These are phyloP conservation scores for Pseudomyrmex gracilis DNA, from an alignment of 1,140 invertebrate genomes.

Conservation along the genomic window DNA sequence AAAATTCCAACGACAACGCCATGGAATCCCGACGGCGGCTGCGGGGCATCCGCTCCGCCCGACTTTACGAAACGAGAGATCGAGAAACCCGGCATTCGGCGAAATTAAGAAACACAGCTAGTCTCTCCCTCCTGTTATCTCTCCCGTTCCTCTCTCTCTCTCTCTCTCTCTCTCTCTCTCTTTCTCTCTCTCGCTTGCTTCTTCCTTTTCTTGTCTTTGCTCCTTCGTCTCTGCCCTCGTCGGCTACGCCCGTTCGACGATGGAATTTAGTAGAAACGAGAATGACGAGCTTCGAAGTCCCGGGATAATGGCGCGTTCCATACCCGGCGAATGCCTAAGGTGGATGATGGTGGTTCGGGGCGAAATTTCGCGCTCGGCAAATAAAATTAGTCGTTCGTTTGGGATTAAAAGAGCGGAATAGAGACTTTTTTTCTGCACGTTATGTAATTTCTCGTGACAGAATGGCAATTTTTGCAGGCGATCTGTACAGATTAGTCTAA, in stretches of 20 bases:
- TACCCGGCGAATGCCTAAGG: conserved; percentile 49
- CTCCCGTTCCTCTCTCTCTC: background rate
- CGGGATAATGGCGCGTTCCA: conserved; percentile 59
- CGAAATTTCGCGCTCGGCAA: conserved; percentile 45
- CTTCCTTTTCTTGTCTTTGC: background rate
- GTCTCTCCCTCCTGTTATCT: conserved; percentile 22
- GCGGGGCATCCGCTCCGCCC: background rate
- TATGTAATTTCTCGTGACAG: background rate
- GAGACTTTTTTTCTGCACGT: background rate
- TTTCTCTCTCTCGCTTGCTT: background rate
- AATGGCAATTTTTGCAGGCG: background rate
- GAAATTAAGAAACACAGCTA: conserved; percentile 62
- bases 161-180: background rate
- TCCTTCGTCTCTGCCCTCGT: background rate
- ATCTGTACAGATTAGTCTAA: conserved; percentile 15
- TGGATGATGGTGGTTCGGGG: conserved; percentile 31
- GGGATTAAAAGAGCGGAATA: conserved; percentile 26
- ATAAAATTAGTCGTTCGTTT: conserved; percentile 49
- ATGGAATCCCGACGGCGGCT: conserved; percentile 2
- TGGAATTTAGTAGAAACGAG: conserved; percentile 61
- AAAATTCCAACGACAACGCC: conserved; percentile 53
- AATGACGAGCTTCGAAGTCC: conserved; percentile 61
- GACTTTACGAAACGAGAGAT: conserved; percentile 19
- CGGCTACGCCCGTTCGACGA: conserved; percentile 39
- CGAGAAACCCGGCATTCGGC: conserved; percentile 23